Evolutionary conservation across 2,113 vertebrate species (phyloP).

Genomic region (Hippocampus zosterae): DNA sequence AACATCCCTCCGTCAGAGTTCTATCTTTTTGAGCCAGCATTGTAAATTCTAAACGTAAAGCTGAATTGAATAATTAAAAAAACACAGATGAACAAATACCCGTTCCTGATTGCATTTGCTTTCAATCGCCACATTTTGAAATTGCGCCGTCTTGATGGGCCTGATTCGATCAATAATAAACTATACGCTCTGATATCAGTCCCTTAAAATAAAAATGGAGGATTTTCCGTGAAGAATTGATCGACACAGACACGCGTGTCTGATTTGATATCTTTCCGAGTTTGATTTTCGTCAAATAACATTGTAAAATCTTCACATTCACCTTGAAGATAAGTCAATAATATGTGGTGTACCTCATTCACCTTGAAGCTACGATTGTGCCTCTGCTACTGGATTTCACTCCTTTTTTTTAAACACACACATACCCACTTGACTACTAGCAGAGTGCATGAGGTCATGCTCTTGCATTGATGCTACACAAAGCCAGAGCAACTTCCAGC

Average conservation of each 20-base stretch:
- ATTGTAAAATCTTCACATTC: too few species aligned
- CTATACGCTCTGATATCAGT: too few species aligned
- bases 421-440: conserved; percentile 20
- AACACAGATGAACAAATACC: too few species aligned
- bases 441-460: conserved; percentile 70
- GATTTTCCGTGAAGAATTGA: background rate
- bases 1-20: background rate
- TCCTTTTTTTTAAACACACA: conserved; percentile 22
- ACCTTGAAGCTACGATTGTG: background rate
- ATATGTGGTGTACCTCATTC: background rate
- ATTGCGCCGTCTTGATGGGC: too few species aligned
- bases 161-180: too few species aligned
- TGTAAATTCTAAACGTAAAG: background rate
- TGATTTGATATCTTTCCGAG: background rate
- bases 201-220: too few species aligned
- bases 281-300: background rate
- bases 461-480: conserved; percentile 48
- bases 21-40: too few species aligned
- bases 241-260: background rate
- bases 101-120: too few species aligned
- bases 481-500: conserved; percentile 38
- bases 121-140: too few species aligned
- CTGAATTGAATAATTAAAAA: background rate
- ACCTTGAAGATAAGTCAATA: too few species aligned
- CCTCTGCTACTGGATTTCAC: background rate